phyloP scores from a whole-genome alignment of 2,113 vertebrate genomes.

The Melozone crissalis region DNA sequence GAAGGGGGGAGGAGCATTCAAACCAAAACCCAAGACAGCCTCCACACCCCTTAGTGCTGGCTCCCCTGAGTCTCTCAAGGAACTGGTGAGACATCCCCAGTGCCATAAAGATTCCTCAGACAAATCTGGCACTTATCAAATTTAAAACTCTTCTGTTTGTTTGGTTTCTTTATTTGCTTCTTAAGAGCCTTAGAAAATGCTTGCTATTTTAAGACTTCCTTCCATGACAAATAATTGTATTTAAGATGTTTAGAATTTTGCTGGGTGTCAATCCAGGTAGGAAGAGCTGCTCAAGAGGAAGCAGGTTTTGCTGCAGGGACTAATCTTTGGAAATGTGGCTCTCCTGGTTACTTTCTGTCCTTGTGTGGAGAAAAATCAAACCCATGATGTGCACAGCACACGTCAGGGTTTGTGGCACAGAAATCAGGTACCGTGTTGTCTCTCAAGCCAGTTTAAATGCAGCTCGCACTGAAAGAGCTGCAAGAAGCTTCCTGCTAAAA shows the following conservation, averaged over 20 bases:
- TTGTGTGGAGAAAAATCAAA: neutral
- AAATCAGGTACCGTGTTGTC: neutral
- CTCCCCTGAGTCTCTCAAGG: neutral
- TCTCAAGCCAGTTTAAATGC: neutral
- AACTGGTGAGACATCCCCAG: neutral
- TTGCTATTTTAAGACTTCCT: neutral
- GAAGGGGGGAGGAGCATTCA: neutral
- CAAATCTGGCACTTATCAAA: neutral
- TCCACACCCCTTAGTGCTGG: neutral
- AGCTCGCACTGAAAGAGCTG: neutral
- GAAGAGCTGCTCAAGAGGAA: neutral
- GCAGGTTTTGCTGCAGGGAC: neutral
- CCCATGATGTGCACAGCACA: accelerated
- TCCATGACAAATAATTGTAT: neutral
- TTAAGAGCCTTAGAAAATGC: neutral
- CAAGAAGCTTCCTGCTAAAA: neutral
- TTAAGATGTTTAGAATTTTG: neutral
- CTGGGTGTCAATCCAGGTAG: neutral
- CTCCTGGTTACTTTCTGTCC: neutral
- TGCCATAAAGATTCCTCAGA: neutral
- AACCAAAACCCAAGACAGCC: neutral
- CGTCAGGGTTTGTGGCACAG: neutral
- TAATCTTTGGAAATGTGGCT: neutral
- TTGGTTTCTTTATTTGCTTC: neutral
- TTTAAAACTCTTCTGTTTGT: neutral